These are phyloP conservation scores for Tipula helvola DNA, from an alignment of 2,888 invertebrate species.

Conservation along the genomic window DNA sequence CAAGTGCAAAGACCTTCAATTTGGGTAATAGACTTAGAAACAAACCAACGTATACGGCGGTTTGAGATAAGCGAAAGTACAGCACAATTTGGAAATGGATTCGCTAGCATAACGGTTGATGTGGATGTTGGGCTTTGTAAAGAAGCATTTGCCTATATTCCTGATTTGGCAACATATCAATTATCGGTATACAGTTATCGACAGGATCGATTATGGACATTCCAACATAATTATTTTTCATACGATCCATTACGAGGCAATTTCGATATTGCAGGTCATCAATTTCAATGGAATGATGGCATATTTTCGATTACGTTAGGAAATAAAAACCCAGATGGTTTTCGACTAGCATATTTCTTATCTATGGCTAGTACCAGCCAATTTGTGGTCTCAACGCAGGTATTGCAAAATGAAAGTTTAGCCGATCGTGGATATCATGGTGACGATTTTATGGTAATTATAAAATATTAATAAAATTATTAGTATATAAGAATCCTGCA, in stretches of 20 bases:
- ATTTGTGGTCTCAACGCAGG: constrained; percentile 53
- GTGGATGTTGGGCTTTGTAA: constrained; percentile 42
- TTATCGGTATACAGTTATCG: constrained; percentile 41
- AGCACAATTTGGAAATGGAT: constrained; percentile 26
- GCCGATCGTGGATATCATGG: constrained; percentile 42
- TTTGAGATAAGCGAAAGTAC: constrained; percentile 36
- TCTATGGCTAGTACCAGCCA: constrained; percentile 28
- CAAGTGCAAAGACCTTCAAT: constrained; percentile 46
- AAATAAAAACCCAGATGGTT: constrained; percentile 25
- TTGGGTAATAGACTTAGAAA: constrained; percentile 50
- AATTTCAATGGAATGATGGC: constrained; percentile 71
- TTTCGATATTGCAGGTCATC: constrained; percentile 49
- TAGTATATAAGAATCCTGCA: not conserved
- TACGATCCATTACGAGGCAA: constrained; percentile 58
- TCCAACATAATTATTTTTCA: constrained; percentile 58
- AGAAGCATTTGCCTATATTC: constrained; percentile 57
- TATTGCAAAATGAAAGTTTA: constrained; percentile 42
- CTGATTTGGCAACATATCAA: constrained; percentile 32
- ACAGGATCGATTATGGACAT: constrained; percentile 53
- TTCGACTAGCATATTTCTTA: not conserved
- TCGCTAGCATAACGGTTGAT: constrained; percentile 60
- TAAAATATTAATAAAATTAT: not conserved
- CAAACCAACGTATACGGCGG: constrained; percentile 44
- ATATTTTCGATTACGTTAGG: constrained; percentile 59
- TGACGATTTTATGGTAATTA: constrained; percentile 39